Evolutionary conservation across 2,888 invertebrate species (phyloP), one percentile per base, ranked within the genome.

Genomic region (Trichopria drosophilae): DNA sequence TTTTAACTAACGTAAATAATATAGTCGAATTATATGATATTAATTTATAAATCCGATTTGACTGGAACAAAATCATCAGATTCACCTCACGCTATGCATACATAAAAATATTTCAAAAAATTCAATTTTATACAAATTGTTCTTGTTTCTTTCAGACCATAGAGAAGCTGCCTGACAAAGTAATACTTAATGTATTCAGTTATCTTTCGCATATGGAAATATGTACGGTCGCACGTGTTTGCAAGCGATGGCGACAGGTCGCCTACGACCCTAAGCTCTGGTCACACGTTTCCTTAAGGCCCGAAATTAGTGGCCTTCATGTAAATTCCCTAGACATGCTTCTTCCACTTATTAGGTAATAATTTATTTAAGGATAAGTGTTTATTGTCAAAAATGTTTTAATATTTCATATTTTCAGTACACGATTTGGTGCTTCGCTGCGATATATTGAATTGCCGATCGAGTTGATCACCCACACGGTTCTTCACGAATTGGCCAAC

Each of bases 91-190:
- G n/a, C n/a, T n/a, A n/a, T n/a, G n/a, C n/a, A n/a, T n/a, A n/a
- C n/a, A n/a, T n/a, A n/a, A n/a, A n/a, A n/a, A n/a, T n/a, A n/a
- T n/a, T n/a, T n/a, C n/a, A n/a, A n/a, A n/a, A n/a, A n/a, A n/a
- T n/a, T n/a, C n/a, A n/a, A n/a, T n/a, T n/a, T n/a, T n/a, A n/a
- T n/a, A n/a, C n/a, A n/a, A n/a, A n/a, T n/a, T n/a, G n/a, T n/a
- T n/a, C n/a, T n/a, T n/a, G 48, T 61, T 54, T 63, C 56, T 81
- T 82, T 22, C 81, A 94, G 93, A 94, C 93, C 4, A 93, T 95
- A 72, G 94, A 94, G 76, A 94, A 96, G 76, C 81, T 99, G 26
- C 98, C 99, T 9, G 98, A 99, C 77, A 98, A 97, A 79, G 91
- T 98, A 22, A 80, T 99, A 28, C 80, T 96, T 58, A 88, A 92